These are phyloP conservation scores for Pseudolycoriella hygida DNA, from an alignment of 2,888 invertebrate genomes.

Conservation along the genomic window DNA sequence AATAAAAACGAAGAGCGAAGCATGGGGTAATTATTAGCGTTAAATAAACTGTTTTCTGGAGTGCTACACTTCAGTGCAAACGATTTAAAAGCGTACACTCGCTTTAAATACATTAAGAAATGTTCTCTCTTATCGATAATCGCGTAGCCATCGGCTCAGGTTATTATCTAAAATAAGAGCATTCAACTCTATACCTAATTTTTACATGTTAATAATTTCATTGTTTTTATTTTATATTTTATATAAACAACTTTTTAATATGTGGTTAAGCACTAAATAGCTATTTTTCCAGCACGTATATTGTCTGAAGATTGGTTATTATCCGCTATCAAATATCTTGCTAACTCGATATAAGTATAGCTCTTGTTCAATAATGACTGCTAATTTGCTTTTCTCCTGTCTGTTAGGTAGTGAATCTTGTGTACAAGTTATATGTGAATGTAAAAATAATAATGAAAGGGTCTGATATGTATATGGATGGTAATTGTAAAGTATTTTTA, in stretches of 20 bases:
- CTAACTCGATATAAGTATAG: slow-evolving; percentile 10
- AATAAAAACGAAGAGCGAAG: too few relatives aligned
- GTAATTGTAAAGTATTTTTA: background rate
- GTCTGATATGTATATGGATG: background rate
- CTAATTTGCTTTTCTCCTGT: slow-evolving; percentile 8
- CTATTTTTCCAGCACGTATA: slow-evolving; percentile 11
- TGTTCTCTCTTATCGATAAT: background rate
- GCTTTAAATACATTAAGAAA: too few relatives aligned
- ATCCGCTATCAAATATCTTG: slow-evolving; percentile 12
- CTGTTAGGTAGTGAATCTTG: slow-evolving; percentile 5
- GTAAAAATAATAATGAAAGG: background rate
- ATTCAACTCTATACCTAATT: background rate
- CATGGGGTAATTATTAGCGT: too few relatives aligned
- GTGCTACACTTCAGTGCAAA: too few relatives aligned
- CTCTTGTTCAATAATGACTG: slow-evolving; percentile 10
- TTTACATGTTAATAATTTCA: background rate
- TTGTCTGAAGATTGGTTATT: slow-evolving; percentile 11
- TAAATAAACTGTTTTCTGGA: too few relatives aligned
- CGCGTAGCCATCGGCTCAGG: background rate
- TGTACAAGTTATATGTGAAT: background rate
- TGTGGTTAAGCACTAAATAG: slow-evolving; percentile 12
- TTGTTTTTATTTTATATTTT: background rate
- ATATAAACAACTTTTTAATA: slow-evolving; percentile 9
- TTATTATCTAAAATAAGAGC: background rate
- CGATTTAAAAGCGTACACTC: too few relatives aligned